phyloP scores from a whole-genome alignment of 1,140 invertebrate genomes.

The Acromyrmex echinatior region DNA sequence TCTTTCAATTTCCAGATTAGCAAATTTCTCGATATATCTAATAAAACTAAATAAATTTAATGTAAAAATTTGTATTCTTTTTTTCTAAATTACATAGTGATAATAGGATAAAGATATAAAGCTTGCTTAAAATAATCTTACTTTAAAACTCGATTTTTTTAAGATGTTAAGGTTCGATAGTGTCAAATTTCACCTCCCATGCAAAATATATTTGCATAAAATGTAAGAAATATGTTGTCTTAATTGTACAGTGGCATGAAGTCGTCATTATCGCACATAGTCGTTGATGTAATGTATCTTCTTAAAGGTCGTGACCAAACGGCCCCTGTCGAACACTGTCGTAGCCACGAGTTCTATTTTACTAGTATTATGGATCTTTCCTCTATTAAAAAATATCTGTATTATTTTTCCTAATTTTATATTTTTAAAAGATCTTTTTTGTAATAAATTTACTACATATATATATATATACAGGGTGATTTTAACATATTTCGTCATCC shows the following conservation, averaged over 20 bases:
- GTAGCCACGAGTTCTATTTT: slow-evolving; percentile 67
- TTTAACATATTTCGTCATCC: no score
- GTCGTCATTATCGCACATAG: slow-evolving; percentile 60
- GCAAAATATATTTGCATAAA: slow-evolving; percentile 11
- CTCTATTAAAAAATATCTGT: neutral
- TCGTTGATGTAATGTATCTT: slow-evolving; percentile 66
- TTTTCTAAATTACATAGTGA: neutral
- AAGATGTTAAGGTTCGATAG: neutral
- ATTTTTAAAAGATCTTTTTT: neutral
- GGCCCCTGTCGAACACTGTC: slow-evolving; percentile 70
- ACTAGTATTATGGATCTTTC: neutral
- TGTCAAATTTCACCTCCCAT: neutral
- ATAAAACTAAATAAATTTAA: neutral
- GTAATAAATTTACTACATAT: neutral
- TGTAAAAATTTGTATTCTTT: neutral
- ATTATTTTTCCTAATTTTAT: neutral
- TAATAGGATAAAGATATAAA: neutral
- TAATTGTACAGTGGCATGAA: slow-evolving; percentile 35
- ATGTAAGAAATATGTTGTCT: slow-evolving; percentile 9
- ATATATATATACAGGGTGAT: no score
- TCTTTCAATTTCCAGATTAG: neutral
- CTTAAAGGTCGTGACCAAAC: slow-evolving; percentile 71
- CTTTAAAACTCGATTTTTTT: neutral
- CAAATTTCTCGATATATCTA: neutral
- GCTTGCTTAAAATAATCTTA: neutral